These are phyloP conservation scores for Macquaria australasica DNA, from an alignment of 2,113 vertebrate species.

Conservation along the genomic window DNA sequence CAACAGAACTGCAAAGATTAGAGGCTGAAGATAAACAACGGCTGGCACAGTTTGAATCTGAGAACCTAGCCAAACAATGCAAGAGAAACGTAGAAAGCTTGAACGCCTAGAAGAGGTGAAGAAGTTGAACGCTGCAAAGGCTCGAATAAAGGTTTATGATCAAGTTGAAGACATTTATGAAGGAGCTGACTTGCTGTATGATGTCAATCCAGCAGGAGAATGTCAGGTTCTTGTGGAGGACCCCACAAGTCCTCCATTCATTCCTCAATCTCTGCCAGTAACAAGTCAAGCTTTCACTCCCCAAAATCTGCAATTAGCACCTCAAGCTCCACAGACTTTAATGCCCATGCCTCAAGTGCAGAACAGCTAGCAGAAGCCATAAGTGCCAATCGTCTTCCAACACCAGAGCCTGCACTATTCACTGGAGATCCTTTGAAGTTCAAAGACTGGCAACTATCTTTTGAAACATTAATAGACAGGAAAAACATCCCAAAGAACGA, in stretches of 20 bases:
- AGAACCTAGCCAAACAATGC: constrained; percentile 51
- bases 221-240: not conserved
- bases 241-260: not conserved
- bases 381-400: constrained; percentile 13
- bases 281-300: not conserved
- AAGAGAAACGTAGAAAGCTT: constrained; percentile 39
- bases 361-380: constrained; percentile 11
- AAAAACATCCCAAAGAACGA: constrained; percentile 36
- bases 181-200: not conserved
- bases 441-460: constrained; percentile 22
- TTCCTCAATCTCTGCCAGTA: too few relatives aligned
- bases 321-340: not conserved
- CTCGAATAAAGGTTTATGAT: constrained; percentile 37
- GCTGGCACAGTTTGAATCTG: constrained; percentile 26
- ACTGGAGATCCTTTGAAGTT: constrained; percentile 31
- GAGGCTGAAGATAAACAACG: constrained; percentile 28
- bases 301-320: not conserved
- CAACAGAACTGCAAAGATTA: constrained; percentile 25
- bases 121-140: constrained; percentile 25
- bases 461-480: constrained; percentile 23
- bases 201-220: not conserved
- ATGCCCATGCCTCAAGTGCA: not conserved
- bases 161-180: constrained; percentile 26
- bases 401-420: constrained; percentile 14
- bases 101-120: constrained; percentile 43